These are phyloP conservation scores for Catharus bicknelli DNA, from an alignment of 2,113 vertebrate species.

Conservation along the genomic window DNA sequence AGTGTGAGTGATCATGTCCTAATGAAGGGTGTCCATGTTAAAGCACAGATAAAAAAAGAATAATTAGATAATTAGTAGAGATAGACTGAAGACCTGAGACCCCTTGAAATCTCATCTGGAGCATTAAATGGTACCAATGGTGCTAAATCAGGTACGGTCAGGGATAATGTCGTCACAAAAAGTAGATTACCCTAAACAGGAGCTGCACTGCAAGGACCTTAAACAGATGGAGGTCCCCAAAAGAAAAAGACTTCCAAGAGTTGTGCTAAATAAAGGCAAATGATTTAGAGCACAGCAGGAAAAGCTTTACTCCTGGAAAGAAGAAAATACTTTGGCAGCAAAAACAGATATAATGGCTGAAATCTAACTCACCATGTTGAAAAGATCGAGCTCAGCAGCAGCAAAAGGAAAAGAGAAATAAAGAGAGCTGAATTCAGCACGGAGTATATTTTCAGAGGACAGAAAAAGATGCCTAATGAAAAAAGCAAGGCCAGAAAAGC, in stretches of 20 bases:
- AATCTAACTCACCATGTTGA: neutral
- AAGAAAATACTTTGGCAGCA: neutral
- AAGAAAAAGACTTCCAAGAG: neutral
- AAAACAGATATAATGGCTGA: neutral
- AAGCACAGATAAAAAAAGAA: neutral
- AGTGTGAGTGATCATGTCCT: accelerated
- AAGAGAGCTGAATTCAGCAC: neutral
- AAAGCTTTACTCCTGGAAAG: neutral
- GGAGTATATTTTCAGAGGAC: neutral
- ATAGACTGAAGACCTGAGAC: neutral
- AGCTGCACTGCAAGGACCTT: neutral
- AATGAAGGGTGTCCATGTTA: neutral
- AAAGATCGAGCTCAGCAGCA: neutral
- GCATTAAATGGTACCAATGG: neutral
- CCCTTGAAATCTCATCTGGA: neutral
- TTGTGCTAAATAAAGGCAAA: neutral
- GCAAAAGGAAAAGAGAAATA: neutral
- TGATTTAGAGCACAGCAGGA: neutral
- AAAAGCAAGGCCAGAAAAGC: slow-evolving; percentile 37
- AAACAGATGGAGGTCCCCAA: neutral
- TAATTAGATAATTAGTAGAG: neutral
- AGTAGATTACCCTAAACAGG: neutral
- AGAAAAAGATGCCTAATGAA: slow-evolving; percentile 10
- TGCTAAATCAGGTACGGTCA: neutral
- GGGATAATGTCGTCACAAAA: neutral